Conservation (phyloP, 2,797 vertebrate species). For the Tenualosa ilisha region DNA sequence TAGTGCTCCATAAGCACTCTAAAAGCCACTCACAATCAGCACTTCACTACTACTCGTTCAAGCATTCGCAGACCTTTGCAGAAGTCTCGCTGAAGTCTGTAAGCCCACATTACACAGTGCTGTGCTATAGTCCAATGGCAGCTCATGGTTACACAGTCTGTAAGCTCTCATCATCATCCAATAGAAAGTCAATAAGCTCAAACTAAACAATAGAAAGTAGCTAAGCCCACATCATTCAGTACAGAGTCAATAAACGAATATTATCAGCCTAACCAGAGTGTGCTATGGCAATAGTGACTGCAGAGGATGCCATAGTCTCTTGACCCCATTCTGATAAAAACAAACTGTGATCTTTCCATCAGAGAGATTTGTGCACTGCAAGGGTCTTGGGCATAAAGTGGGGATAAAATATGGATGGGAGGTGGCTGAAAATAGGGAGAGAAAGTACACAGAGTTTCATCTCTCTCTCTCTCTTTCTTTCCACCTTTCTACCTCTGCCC, state of each 20-base stretch:
- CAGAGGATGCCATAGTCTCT: background rate
- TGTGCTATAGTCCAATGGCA: background rate
- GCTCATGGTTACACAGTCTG: background rate
- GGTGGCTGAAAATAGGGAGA: background rate
- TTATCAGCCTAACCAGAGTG: background rate
- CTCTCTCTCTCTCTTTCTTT: background rate
- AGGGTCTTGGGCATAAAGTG: background rate
- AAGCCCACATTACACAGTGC: background rate
- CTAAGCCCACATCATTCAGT: background rate
- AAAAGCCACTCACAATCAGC: background rate
- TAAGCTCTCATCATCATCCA: constrained; percentile 4
- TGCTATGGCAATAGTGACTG: background rate
- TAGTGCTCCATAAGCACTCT: background rate
- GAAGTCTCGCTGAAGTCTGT: background rate
- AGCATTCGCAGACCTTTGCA: background rate
- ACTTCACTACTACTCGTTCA: background rate
- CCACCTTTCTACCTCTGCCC: background rate
- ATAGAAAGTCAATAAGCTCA: background rate
- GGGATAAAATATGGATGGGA: background rate
- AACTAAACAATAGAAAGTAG: constrained; percentile 7
- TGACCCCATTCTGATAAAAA: background rate
- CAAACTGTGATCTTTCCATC: background rate
- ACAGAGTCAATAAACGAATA: background rate
- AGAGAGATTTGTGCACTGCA: background rate
- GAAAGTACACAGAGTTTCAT: background rate